Conservation (phyloP, 2,888 invertebrate genomes). For the Parnassius apollo region DNA sequence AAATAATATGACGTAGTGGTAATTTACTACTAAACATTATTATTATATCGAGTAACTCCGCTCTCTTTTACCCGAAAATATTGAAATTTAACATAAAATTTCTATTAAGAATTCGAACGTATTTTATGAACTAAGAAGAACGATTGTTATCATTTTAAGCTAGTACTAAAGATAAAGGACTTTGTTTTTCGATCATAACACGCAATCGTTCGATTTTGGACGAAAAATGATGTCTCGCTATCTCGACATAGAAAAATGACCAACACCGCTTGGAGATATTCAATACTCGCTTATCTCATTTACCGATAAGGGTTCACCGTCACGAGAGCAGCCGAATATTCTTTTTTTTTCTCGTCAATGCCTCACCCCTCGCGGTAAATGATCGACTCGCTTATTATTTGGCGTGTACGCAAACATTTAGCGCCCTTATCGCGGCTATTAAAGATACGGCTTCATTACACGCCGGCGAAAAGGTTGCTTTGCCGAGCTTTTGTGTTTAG, state of each 20-base stretch:
- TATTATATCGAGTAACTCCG: background rate
- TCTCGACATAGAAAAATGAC: constrained; percentile 32
- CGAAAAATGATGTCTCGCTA: constrained; percentile 13
- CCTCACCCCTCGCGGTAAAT: constrained; percentile 69
- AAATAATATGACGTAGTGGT: too few species aligned
- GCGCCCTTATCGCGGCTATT: constrained; percentile 76
- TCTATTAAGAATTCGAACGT: too few species aligned
- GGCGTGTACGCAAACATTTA: constrained; percentile 80
- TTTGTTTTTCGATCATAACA: background rate
- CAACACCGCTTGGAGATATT: constrained; percentile 43
- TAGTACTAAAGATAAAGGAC: too few species aligned
- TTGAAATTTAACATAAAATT: too few species aligned
- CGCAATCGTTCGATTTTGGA: constrained; percentile 16
- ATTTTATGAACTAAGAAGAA: too few species aligned
- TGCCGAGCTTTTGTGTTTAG: constrained; percentile 44
- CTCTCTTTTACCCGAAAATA: too few species aligned
- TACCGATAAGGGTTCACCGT: constrained; percentile 58
- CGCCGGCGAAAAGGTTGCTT: constrained; percentile 47
- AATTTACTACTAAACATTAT: too few species aligned
- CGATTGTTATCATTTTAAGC: too few species aligned
- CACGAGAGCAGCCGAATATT: constrained; percentile 45
- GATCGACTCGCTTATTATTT: constrained; percentile 78
- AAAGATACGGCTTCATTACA: constrained; percentile 80
- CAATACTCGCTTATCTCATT: constrained; percentile 63
- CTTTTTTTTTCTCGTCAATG: constrained; percentile 60